A percentile compares a stretch with the other conserved stretches of the same genome.
phyloP scores from a whole-genome alignment of 2,888 invertebrate genomes.

The Steinernema hermaphroditum region DNA sequence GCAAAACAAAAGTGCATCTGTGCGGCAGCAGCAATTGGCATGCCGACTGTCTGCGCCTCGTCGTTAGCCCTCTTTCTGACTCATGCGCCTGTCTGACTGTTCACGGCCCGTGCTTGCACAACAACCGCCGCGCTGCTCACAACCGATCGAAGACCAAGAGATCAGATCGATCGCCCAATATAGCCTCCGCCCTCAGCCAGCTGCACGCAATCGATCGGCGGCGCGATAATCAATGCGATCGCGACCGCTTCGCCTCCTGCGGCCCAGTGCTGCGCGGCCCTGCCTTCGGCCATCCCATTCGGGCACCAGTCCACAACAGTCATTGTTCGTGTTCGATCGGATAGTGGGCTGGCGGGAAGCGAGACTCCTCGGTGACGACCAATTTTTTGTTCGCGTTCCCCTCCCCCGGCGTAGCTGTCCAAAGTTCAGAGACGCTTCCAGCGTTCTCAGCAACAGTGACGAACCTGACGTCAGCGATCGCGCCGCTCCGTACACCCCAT shows the following conservation, averaged over 20 bases:
- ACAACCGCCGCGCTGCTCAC: too few relatives aligned
- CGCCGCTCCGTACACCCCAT: not conserved
- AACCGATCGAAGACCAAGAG: not conserved
- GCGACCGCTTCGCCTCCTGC: not conserved
- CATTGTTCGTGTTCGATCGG: not conserved
- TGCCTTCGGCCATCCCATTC: not conserved
- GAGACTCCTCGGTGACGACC: not conserved
- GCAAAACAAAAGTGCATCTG: too few relatives aligned
- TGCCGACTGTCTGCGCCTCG: too few relatives aligned
- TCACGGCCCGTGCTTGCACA: too few relatives aligned
- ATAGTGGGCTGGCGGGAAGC: too few relatives aligned
- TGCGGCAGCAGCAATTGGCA: too few relatives aligned
- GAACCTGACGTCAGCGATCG: not conserved
- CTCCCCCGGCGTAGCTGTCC: not conserved
- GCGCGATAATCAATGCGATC: too few relatives aligned
- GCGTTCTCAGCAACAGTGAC: not conserved
- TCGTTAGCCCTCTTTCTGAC: too few relatives aligned
- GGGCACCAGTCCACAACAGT: not conserved
- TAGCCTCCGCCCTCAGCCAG: not conserved
- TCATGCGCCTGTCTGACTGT: too few relatives aligned
- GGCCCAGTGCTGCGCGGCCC: not conserved
- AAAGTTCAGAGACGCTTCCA: not conserved
- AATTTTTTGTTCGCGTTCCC: not conserved
- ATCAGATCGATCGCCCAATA: not conserved
- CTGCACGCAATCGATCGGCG: too few relatives aligned